These are phyloP conservation scores for Tetrax tetrax DNA, from an alignment of 2,113 vertebrate genomes.

Conservation along the genomic window DNA sequence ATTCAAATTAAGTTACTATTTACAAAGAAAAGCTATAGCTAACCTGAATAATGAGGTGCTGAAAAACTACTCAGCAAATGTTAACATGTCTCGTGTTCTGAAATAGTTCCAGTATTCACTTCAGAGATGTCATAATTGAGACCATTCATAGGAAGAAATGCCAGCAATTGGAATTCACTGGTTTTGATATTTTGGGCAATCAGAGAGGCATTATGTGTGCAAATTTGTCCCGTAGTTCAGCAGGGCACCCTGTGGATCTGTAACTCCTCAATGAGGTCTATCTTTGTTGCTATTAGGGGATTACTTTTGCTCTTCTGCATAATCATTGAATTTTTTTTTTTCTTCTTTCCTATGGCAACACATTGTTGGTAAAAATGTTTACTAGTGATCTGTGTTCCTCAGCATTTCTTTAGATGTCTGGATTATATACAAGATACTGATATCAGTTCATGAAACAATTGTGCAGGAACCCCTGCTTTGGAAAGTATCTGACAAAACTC, in stretches of 20 bases:
- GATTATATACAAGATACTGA: not conserved
- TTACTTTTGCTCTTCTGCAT: not conserved
- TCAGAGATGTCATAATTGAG: not conserved
- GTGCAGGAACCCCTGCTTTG: not conserved
- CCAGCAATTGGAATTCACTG: not conserved
- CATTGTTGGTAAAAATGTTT: not conserved
- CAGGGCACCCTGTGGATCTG: not conserved
- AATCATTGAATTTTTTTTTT: not conserved
- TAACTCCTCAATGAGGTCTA: not conserved
- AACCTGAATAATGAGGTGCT: not conserved
- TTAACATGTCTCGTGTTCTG: not conserved
- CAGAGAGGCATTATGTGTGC: not conserved
- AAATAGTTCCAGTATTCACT: not conserved
- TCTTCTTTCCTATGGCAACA: not conserved
- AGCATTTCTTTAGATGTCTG: not conserved
- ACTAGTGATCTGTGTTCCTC: not conserved
- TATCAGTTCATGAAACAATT: not conserved
- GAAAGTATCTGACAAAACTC: not conserved
- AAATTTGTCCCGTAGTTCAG: not conserved
- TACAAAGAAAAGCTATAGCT: not conserved
- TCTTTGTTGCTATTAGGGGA: not conserved
- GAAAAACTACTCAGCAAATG: not conserved
- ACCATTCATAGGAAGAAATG: not conserved
- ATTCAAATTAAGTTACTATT: not conserved
- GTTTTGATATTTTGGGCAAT: not conserved